Percentiles rank a stretch among this genome's conserved stretches.
These are phyloP conservation scores for Mizuhopecten yessoensis DNA, from an alignment of 1,140 invertebrate species.

Conservation along the genomic window DNA sequence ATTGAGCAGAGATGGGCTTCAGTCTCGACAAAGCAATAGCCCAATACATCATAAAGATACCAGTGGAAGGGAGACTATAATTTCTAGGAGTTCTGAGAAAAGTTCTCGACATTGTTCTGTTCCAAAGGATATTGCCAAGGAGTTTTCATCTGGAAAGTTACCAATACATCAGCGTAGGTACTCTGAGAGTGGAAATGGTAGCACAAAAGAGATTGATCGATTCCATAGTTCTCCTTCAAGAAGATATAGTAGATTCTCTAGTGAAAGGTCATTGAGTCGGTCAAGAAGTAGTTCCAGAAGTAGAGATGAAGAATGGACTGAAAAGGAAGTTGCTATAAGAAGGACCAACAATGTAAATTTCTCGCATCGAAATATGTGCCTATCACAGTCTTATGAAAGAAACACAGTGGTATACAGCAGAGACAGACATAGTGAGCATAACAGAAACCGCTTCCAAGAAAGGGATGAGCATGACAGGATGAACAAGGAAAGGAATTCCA, in stretches of 20 bases:
- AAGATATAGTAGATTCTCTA: neutral
- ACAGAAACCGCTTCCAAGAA: neutral
- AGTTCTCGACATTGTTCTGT: neutral
- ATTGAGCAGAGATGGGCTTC: neutral
- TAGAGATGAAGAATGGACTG: neutral
- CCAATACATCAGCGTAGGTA: neutral
- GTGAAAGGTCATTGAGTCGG: neutral
- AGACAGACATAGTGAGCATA: neutral
- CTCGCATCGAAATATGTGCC: neutral
- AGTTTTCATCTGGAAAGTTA: neutral
- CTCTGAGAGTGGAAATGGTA: neutral
- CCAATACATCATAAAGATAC: neutral
- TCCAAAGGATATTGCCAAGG: neutral
- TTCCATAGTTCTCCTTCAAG: neutral
- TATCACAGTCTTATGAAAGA: neutral
- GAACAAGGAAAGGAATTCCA: neutral
- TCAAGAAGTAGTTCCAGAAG: neutral
- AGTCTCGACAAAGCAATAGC: neutral
- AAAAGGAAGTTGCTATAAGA: neutral
- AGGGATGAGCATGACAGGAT: neutral
- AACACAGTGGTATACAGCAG: neutral
- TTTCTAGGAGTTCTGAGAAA: neutral
- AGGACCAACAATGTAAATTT: neutral
- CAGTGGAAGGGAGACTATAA: neutral
- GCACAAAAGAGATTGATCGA: neutral